Conservation (phyloP, 2,888 invertebrate genomes). For the Drosophila paranaensis region DNA sequence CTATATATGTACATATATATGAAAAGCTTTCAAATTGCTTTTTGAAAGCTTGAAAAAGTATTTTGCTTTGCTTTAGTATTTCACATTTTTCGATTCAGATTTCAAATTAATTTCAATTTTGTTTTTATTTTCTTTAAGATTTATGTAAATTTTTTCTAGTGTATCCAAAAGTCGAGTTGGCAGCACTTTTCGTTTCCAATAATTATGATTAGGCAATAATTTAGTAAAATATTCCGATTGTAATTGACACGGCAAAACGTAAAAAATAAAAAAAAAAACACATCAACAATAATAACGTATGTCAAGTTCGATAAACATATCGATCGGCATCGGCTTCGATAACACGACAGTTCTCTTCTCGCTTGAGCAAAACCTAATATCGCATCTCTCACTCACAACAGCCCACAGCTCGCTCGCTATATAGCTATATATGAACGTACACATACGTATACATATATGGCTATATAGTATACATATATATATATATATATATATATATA, state of each 20-base stretch:
- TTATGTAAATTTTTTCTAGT: constrained; percentile 15
- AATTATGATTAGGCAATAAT: constrained; percentile 11
- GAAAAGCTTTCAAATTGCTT: constrained; percentile 31
- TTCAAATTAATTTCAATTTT: neutral
- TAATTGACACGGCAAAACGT: constrained; percentile 49
- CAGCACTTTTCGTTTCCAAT: constrained; percentile 25
- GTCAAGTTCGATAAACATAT: constrained; percentile 28
- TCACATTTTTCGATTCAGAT: constrained; percentile 4
- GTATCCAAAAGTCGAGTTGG: constrained; percentile 13
- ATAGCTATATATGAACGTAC: neutral
- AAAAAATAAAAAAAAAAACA: constrained; percentile 8
- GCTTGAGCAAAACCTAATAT: constrained; percentile 24
- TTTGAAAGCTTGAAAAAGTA: constrained; percentile 9
- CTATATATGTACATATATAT: neutral
- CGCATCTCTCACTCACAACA: constrained; percentile 13
- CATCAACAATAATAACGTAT: constrained; percentile 25
- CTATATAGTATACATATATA: constrained; percentile 13
- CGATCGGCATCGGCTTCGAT: constrained; percentile 5
- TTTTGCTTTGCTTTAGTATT: neutral
- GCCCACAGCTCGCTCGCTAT: constrained; percentile 3
- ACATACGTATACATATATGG: neutral
- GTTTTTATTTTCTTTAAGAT: neutral
- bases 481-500: neutral
- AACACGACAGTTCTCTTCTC: neutral
- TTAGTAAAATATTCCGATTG: constrained; percentile 3